phyloP scores from a whole-genome alignment of 2,113 vertebrate genomes.

The Solenodon paradoxus region DNA sequence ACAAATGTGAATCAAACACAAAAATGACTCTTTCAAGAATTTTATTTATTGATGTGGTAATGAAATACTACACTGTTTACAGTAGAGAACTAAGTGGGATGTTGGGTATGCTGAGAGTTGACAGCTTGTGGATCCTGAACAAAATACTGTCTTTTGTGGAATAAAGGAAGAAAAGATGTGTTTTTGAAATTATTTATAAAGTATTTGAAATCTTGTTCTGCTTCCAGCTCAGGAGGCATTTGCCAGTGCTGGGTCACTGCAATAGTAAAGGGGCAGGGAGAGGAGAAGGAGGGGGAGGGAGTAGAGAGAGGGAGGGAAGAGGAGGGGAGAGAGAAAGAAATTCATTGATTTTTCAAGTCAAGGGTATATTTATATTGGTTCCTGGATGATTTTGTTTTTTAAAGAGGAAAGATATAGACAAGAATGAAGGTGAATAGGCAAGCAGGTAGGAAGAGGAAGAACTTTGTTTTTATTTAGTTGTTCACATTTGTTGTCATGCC shows the following conservation, averaged over 20 bases:
- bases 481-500: too few species aligned
- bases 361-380: background rate
- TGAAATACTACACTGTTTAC: conserved; percentile 82
- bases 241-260: conserved; percentile 78
- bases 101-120: conserved; percentile 79
- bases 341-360: background rate
- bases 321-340: too few species aligned
- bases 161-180: conserved; percentile 80
- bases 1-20: conserved; percentile 84
- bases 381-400: too few species aligned
- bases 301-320: too few species aligned
- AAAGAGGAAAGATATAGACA: too few species aligned
- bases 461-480: too few species aligned
- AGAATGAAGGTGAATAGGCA: too few species aligned
- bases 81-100: conserved; percentile 80
- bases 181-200: conserved; percentile 84
- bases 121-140: conserved; percentile 80
- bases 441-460: too few species aligned
- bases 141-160: conserved; percentile 81
- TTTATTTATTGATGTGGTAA: conserved; percentile 83
- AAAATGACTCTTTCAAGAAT: conserved; percentile 80
- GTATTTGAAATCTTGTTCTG: conserved; percentile 81
- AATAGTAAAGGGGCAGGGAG: conserved; percentile 75
- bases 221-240: conserved; percentile 69
- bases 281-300: too few species aligned